These are phyloP conservation scores for Drosophila mimica DNA, from an alignment of 2,888 invertebrate genomes.

Conservation along the genomic window DNA sequence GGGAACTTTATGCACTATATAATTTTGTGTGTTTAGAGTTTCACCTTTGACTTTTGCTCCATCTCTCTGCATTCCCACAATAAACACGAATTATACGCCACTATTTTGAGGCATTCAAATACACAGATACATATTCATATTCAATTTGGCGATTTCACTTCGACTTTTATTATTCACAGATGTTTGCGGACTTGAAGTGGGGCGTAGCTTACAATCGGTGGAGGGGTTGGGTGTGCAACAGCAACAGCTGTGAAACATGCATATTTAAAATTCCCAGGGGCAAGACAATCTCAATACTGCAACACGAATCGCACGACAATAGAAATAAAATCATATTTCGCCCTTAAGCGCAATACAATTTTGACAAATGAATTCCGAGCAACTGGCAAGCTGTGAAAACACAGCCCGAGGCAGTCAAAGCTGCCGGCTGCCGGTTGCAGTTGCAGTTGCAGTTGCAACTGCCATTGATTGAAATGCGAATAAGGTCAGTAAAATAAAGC, in stretches of 20 bases:
- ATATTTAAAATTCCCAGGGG: slow-evolving; percentile 68
- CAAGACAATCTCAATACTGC: slow-evolving; percentile 19
- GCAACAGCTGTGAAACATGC: slow-evolving; percentile 53
- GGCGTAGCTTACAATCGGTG: slow-evolving; percentile 13
- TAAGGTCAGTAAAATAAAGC: slow-evolving; percentile 26
- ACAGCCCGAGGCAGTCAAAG: not conserved
- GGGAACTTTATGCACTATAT: not conserved
- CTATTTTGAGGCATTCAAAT: slow-evolving; percentile 29
- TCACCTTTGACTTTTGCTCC: slow-evolving; percentile 35
- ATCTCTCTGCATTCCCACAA: slow-evolving; percentile 62
- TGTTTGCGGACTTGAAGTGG: slow-evolving; percentile 43
- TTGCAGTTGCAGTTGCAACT: slow-evolving; percentile 23
- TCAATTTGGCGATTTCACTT: slow-evolving; percentile 60
- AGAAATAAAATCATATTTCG: slow-evolving; percentile 29
- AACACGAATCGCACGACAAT: slow-evolving; percentile 43
- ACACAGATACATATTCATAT: slow-evolving; percentile 53
- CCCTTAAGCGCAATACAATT: slow-evolving; percentile 60
- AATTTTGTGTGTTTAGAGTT: slow-evolving; percentile 6
- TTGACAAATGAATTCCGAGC: slow-evolving; percentile 58
- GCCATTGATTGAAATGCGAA: slow-evolving; percentile 21
- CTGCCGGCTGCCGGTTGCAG: slow-evolving; percentile 14
- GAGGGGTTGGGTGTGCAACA: slow-evolving; percentile 16
- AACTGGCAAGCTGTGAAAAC: slow-evolving; percentile 18
- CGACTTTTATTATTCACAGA: slow-evolving; percentile 47
- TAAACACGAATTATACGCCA: slow-evolving; percentile 55